Conservation (phyloP, 2,888 invertebrate species). For the Mythimna albipuncta region DNA sequence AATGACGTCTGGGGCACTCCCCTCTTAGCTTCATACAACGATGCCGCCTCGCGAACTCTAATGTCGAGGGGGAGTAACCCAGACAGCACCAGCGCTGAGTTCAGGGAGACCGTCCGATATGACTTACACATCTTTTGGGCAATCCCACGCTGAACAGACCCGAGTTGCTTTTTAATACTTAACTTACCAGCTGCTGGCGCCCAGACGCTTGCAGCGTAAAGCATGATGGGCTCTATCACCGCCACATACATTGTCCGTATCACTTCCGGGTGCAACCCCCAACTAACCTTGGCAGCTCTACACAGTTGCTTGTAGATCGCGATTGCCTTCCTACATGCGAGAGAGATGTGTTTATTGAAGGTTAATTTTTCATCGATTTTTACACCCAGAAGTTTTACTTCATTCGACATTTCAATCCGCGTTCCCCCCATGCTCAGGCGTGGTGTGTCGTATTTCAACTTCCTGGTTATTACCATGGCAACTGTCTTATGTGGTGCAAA, state of each 20-base stretch:
- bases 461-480: too few relatives aligned
- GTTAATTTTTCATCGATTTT: conserved; percentile 30
- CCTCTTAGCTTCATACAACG: conserved; percentile 1
- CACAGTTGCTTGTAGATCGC: conserved; percentile 1
- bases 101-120: conserved; percentile 27
- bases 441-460: too few relatives aligned
- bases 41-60: neutral
- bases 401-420: conserved; percentile 4
- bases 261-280: too few relatives aligned
- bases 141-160: conserved; percentile 29
- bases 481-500: too few relatives aligned
- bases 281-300: too few relatives aligned
- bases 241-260: neutral
- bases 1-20: neutral
- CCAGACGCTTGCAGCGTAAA: conserved; percentile 47
- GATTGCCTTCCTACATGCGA: neutral
- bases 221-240: conserved; percentile 21
- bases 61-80: neutral
- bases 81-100: too few relatives aligned
- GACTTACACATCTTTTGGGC: conserved; percentile 40
- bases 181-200: conserved; percentile 5
- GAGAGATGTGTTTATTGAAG: conserved; percentile 3
- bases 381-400: conserved; percentile 48
- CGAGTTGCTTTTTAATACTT: conserved; percentile 5
- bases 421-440: neutral